Evolutionary conservation across 2,888 invertebrate genomes (phyloP).

Genomic region (Pseudanteris insignis): DNA sequence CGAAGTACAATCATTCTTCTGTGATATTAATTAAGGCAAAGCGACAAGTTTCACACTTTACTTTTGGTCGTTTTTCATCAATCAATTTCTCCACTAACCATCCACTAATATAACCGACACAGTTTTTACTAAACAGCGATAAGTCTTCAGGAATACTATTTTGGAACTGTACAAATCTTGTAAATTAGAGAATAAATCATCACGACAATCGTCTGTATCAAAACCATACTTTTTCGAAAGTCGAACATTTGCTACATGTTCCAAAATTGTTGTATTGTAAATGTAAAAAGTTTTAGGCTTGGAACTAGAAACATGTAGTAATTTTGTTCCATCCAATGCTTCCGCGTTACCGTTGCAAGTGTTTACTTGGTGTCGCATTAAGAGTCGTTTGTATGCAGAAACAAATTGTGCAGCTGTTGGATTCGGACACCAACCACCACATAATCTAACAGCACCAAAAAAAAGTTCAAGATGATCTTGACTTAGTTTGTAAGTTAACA

Average conservation of each 20-base stretch:
- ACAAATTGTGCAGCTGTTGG: slow-evolving; percentile 14
- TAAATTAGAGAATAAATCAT: too few species aligned
- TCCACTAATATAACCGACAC: too few species aligned
- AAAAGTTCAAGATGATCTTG: slow-evolving; percentile 35
- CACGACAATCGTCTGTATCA: too few species aligned
- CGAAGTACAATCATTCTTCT: neutral
- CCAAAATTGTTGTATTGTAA: too few species aligned
- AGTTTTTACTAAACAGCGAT: neutral
- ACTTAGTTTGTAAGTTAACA: slow-evolving; percentile 30
- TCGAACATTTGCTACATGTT: too few species aligned
- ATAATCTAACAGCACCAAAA: slow-evolving; percentile 16
- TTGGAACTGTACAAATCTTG: too few species aligned
- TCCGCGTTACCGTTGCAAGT: slow-evolving; percentile 12
- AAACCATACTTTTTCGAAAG: too few species aligned
- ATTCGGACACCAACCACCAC: slow-evolving; percentile 14
- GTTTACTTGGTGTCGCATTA: slow-evolving; percentile 19
- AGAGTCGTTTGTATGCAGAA: slow-evolving; percentile 9
- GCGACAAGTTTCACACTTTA: too few species aligned
- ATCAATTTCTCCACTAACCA: too few species aligned
- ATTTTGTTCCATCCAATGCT: slow-evolving; percentile 9
- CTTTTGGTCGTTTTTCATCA: too few species aligned
- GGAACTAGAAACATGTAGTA: neutral
- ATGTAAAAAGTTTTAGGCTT: too few species aligned
- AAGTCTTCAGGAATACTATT: neutral
- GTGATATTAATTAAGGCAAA: too few species aligned